Evolutionary conservation across 1,140 invertebrate genomes (phyloP).

Genomic region (Drosophila teissieri): DNA sequence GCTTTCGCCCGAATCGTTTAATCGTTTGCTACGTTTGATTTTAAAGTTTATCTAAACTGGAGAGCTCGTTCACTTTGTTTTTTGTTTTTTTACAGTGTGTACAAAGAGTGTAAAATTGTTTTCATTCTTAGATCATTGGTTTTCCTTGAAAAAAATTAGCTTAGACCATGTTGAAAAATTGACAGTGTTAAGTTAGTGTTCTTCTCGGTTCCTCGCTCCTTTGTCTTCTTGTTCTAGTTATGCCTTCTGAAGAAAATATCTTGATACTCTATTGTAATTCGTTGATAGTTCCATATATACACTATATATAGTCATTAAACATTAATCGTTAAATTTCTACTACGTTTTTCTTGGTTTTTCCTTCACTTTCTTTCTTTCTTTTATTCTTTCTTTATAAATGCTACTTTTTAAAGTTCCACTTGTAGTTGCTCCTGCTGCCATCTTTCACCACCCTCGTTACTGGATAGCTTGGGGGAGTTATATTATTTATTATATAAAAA

Average conservation of each 20-base stretch:
- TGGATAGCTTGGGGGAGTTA: constrained; percentile 15
- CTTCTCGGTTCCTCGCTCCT: not conserved
- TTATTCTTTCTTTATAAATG: constrained; percentile 60
- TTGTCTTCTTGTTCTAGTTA: constrained; percentile 25
- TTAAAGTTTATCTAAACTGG: constrained; percentile 79
- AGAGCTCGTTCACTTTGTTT: constrained; percentile 26
- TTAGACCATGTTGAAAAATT: constrained; percentile 72
- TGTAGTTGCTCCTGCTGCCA: constrained; percentile 28
- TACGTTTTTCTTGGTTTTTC: constrained; percentile 16
- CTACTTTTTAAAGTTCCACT: constrained; percentile 68
- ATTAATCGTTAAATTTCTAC: constrained; percentile 54
- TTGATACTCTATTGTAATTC: constrained; percentile 71
- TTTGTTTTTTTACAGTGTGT: constrained; percentile 48
- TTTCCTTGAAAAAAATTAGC: constrained; percentile 45
- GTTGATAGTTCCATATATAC: constrained; percentile 76
- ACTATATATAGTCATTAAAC: constrained; percentile 50
- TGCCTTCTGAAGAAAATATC: constrained; percentile 42
- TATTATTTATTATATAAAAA: constrained; percentile 16
- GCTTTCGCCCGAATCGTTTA: constrained; percentile 32
- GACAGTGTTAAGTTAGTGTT: constrained; percentile 71
- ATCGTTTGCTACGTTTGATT: constrained; percentile 66
- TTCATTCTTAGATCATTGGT: constrained; percentile 12
- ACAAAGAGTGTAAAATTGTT: constrained; percentile 77
- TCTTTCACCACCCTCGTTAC: constrained; percentile 5
- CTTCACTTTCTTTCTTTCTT: too few relatives aligned